Evolutionary conservation across 2,888 invertebrate species (phyloP), one percentile per base, ranked within the genome.

Genomic region (Atrina japonica): DNA sequence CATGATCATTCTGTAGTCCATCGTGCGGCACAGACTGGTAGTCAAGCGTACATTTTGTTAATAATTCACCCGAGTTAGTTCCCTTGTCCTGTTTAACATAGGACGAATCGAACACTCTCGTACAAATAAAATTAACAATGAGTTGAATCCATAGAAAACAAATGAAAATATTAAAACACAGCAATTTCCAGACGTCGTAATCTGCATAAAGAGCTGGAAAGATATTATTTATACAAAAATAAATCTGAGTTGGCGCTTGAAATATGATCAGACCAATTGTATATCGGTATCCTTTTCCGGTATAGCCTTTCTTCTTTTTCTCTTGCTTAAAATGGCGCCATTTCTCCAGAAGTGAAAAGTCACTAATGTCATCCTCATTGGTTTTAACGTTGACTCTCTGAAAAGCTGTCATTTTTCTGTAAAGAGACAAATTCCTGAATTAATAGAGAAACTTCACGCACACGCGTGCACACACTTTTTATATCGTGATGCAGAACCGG

Each of bases 101-200:
- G 3, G 41, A 52, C 16, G 73, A 69, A 45, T 76, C 72, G 35
- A 73, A 81, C 29, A 73, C 43, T 9, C 67, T 49, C 16, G 63
- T 67, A 66, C 75, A 75, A 1, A 79, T 49, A 70, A 73, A 81
- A 53, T 82, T 82, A 7, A 73, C 75, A 27, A 66, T 35, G 2
- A 47, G 27, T 35, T 75, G 61, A 7, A 77, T 27, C 40, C 29
- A 65, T 14, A 74, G 3, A 49, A 70, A 75, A 25, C 59, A 47
- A n/a, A 66, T 52, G 3, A 77, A 59, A 18, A 83, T 76, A 50
- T 81, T 82, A 21, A 82, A 35, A 49, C 73, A 80, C 53, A 81
- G 82, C 27, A 68, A 64, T 1, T 72, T 66, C 76, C 73, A 74
- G 0, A 71, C 65, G 43, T 75, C 73, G 23, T 58, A 75, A 16